A percentile compares a stretch with the other conserved stretches of the same genome.
Evolutionary conservation across 2,888 invertebrate species (phyloP).

Genomic region (Entomobrya proxima): DNA sequence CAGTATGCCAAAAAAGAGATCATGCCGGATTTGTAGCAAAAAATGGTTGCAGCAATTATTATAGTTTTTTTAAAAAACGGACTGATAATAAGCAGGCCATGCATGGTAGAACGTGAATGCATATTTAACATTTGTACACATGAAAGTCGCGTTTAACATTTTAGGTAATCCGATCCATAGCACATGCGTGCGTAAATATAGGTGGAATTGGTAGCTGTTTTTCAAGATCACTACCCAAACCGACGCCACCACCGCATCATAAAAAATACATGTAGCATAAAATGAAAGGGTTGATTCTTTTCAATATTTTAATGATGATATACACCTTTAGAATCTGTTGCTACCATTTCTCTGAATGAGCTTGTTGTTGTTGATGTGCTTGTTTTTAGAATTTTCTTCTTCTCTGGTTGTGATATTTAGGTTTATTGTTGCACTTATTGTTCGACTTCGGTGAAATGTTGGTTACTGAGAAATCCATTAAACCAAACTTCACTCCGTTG

Average conservation of each 20-base stretch:
- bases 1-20: neutral
- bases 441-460: constrained; percentile 6
- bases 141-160: too few species aligned
- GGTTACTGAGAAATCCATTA: constrained; percentile 22
- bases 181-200: neutral
- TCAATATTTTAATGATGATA: neutral
- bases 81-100: too few species aligned
- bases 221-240: neutral
- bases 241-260: constrained; percentile 23
- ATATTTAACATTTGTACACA: too few species aligned
- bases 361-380: neutral
- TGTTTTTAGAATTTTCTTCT: neutral
- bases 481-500: neutral
- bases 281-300: neutral
- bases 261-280: neutral
- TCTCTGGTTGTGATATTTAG: neutral
- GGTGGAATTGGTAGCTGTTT: neutral
- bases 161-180: too few species aligned
- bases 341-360: neutral
- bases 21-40: neutral
- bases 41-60: too few species aligned
- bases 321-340: neutral
- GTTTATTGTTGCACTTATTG: neutral
- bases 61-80: too few species aligned
- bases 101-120: too few species aligned